A percentile compares a stretch with the other conserved stretches of the same genome.
Conservation (phyloP, 2,888 invertebrate species). For the Brenthis ino region DNA sequence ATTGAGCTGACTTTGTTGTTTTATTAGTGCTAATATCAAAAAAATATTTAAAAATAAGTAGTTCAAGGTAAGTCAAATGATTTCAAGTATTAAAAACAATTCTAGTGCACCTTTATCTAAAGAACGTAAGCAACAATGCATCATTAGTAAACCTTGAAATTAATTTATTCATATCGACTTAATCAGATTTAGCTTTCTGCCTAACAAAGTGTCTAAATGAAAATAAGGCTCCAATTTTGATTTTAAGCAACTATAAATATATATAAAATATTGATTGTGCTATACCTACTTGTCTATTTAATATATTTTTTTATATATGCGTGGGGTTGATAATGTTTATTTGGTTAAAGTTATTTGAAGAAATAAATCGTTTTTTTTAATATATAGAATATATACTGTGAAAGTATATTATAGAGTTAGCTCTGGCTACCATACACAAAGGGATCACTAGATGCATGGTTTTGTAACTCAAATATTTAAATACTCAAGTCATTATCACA, state of each 20-base stretch:
- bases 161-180: constrained; percentile 28
- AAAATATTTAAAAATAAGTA: constrained; percentile 10
- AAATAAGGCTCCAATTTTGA: neutral
- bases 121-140: constrained; percentile 22
- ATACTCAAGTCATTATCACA: no score
- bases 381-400: no score
- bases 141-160: constrained; percentile 29
- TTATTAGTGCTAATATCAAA: constrained; percentile 14
- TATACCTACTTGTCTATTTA: no score
- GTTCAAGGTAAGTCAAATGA: constrained; percentile 25
- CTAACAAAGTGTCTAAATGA: neutral
- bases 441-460: no score
- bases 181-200: constrained; percentile 6
- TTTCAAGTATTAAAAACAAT: neutral
- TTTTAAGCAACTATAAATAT: neutral
- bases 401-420: no score
- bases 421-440: no score
- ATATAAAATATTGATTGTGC: no score
- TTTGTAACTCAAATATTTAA: no score
- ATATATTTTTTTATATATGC: no score
- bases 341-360: no score
- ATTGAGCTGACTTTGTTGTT: constrained; percentile 27
- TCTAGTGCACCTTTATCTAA: constrained; percentile 3
- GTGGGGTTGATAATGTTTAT: no score
- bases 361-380: no score